Base-by-base conservation (phyloP, 2,797 vertebrate genomes). In the Hybognathus amarus region DNA sequence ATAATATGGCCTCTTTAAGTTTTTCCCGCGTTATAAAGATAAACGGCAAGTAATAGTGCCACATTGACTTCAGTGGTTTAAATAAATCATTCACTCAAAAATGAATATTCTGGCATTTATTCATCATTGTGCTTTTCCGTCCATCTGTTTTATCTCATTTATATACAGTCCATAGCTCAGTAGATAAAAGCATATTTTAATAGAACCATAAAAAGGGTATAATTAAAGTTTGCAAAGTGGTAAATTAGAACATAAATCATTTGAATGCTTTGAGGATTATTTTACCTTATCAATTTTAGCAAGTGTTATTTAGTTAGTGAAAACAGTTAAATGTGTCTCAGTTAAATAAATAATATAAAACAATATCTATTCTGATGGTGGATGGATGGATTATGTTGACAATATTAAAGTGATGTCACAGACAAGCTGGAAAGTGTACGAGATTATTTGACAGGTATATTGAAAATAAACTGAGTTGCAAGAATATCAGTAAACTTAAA, bases 161-260 rank as follows among this genome's bases (percentile, higher is more conserved):
- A 50, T 27, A 73, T 52, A 73, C 45, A 52, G 27, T 52, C 47
- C 18, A 73, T 3, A 22, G 10, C 47, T 36, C 27, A 33, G 47
- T 33, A 52, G 47, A 33, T 73, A 22, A 73, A 52, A 73, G 18
- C 18, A 52, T 10, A 30, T 71, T 71, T 52, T 73, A 73, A 73
- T 11, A 22, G 10, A 52, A 73, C 18, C 3, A 1, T 73, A 73
- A 73, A 73, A 50, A 73, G 18, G 45, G 5, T 52, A 8, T 74
- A 74, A 74, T 74, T 74, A 54, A 74, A 74, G 47, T 73, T 52
- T 73, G 20, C 18, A 73, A 73, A 52, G 70, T 52, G 47, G 47
- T 33, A 52, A 52, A 73, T 73, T 52, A 36, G 27, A 73, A 52
- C 47, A 73, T 52, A 13, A 73, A 52, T 52, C 5, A 17, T 22